Evolutionary conservation across 2,797 vertebrate species (phyloP).

Genomic region (Gallinago solitaria): DNA sequence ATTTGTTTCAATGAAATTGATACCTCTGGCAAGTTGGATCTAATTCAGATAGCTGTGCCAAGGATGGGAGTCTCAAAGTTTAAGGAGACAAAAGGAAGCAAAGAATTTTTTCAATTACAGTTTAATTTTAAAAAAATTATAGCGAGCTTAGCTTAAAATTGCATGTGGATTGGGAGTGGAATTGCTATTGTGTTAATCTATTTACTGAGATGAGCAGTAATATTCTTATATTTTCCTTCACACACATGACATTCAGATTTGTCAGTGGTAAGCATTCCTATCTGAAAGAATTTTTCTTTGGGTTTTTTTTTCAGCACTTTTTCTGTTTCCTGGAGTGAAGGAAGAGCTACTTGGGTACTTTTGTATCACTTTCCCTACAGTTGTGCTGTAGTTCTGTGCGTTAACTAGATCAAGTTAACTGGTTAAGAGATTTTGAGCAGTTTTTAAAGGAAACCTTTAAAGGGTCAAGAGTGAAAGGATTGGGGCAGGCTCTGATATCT

Average conservation of each 20-base stretch:
- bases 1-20: conserved; percentile 45
- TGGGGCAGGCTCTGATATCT: not conserved
- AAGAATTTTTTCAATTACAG: not conserved
- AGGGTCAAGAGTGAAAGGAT: not conserved
- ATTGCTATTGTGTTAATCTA: not conserved
- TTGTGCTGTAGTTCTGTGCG: not conserved
- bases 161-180: not conserved
- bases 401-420: not conserved
- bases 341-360: not conserved
- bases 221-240: not conserved
- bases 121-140: not conserved
- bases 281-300: not conserved
- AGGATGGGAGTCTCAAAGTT: not conserved
- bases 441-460: not conserved
- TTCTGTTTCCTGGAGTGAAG: not conserved
- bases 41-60: conserved; percentile 12
- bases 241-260: not conserved
- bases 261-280: conserved; percentile 5
- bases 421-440: not conserved
- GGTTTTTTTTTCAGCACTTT: not conserved
- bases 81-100: conserved; percentile 15
- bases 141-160: not conserved
- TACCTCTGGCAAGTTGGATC: conserved; percentile 40
- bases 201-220: not conserved
- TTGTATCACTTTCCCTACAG: not conserved